Percentiles rank a stretch among this genome's conserved stretches.
Evolutionary conservation across 2,888 invertebrate species (phyloP).

Genomic region (Malthinus flaveolus): DNA sequence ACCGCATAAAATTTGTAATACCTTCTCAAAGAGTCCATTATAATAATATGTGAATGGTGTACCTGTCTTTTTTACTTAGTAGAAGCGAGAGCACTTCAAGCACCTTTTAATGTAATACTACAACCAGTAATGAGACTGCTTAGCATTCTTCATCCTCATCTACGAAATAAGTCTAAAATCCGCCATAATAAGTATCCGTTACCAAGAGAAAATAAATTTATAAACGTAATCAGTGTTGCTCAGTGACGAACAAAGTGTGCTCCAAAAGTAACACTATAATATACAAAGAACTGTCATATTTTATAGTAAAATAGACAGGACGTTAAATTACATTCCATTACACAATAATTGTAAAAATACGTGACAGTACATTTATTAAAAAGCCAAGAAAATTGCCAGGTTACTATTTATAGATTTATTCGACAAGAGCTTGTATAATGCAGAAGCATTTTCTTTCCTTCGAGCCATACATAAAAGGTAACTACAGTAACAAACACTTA

Average conservation of each 20-base stretch:
- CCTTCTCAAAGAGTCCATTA: too few relatives aligned
- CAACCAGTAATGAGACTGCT: too few relatives aligned
- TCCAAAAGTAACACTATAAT: slow-evolving; percentile 4
- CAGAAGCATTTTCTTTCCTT: neutral
- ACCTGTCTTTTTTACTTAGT: too few relatives aligned
- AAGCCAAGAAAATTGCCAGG: slow-evolving; percentile 11
- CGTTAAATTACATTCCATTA: slow-evolving; percentile 14
- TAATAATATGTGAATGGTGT: too few relatives aligned
- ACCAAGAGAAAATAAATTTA: too few relatives aligned
- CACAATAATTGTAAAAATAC: slow-evolving; percentile 15
- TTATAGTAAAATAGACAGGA: slow-evolving; percentile 15
- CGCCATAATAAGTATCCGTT: too few relatives aligned
- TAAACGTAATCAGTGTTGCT: neutral
- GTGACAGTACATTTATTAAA: slow-evolving; percentile 17
- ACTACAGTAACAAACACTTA: neutral
- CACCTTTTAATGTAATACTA: too few relatives aligned
- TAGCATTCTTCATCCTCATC: too few relatives aligned
- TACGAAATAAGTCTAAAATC: too few relatives aligned
- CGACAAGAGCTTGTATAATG: neutral
- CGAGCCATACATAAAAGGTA: neutral
- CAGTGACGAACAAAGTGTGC: neutral
- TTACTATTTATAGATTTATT: slow-evolving; percentile 11
- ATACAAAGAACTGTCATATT: slow-evolving; percentile 15
- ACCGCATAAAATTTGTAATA: too few relatives aligned
- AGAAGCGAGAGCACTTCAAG: too few relatives aligned